A percentile compares a stretch with the other conserved stretches of the same genome.
Evolutionary conservation across 2,113 vertebrate species (phyloP).

Genomic region (Corvus hawaiiensis): DNA sequence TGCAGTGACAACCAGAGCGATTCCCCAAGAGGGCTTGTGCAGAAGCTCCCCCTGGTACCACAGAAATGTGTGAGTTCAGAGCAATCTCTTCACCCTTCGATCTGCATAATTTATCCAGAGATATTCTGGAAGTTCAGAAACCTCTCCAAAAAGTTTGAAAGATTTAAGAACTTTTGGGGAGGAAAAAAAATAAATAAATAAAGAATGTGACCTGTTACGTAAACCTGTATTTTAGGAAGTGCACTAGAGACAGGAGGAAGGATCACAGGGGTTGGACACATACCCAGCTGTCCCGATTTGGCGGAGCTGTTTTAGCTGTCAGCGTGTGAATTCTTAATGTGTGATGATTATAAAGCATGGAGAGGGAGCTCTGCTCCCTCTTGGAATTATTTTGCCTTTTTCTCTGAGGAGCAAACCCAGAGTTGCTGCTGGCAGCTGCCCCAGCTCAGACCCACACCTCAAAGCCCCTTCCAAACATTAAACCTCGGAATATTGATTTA

Average conservation of each 20-base stretch:
- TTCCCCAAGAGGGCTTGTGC: not conserved
- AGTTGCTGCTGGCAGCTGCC: not conserved
- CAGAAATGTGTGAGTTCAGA: not conserved
- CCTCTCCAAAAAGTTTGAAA: not conserved
- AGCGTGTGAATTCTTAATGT: conserved; percentile 49
- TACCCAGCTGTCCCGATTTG: conserved; percentile 52
- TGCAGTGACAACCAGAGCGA: not conserved
- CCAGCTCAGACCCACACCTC: not conserved
- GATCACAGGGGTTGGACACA: conserved; percentile 57
- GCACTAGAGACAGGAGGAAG: conserved; percentile 51
- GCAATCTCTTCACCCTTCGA: not conserved
- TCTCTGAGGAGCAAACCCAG: not conserved
- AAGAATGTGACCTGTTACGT: not conserved
- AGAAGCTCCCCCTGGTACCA: not conserved
- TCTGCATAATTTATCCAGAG: not conserved
- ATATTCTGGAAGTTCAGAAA: not conserved
- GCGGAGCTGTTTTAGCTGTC: conserved; percentile 56
- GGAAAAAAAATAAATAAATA: not conserved
- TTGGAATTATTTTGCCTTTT: not conserved
- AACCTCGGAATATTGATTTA: not conserved
- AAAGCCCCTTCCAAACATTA: not conserved
- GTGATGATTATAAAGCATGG: not conserved
- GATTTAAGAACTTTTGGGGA: not conserved
- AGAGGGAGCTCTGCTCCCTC: not conserved
- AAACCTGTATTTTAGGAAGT: conserved; percentile 58